Evolutionary conservation across 64 coral and sea anemone genomes (phyloP).

Genomic region (Montipora capricornis): DNA sequence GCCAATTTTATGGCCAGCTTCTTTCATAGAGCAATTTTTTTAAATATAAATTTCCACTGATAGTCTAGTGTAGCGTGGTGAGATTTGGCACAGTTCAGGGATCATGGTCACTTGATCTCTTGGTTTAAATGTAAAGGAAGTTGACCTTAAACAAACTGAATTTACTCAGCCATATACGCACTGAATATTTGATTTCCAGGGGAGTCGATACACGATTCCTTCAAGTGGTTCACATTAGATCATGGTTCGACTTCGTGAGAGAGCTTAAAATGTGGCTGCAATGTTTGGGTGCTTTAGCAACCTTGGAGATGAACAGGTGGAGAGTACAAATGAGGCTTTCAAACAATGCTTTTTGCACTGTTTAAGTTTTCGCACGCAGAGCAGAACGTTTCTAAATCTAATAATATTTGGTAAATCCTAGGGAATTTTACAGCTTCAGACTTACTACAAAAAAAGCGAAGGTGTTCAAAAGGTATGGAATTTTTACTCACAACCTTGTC

Average conservation of each 20-base stretch:
- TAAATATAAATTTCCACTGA: background rate
- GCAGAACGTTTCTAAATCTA: background rate
- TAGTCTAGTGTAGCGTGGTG: background rate
- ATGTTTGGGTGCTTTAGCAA: background rate
- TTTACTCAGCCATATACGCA: background rate
- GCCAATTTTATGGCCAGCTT: background rate
- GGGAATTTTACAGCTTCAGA: background rate
- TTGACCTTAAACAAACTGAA: conserved; percentile 28
- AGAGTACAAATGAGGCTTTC: background rate
- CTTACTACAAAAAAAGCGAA: background rate
- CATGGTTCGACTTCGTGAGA: background rate
- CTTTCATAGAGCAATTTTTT: background rate
- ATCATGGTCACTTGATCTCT: conserved; percentile 33
- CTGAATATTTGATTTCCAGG: conserved; percentile 49
- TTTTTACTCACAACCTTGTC: background rate
- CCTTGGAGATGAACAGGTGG: conserved; percentile 2
- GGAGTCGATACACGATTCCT: conserved; percentile 7
- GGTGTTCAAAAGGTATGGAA: no score
- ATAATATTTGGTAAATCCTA: background rate
- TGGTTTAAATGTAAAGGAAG: conserved; percentile 46
- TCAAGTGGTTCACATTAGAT: background rate
- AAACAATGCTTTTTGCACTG: conserved; percentile 13
- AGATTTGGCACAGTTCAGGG: conserved; percentile 23
- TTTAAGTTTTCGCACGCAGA: conserved; percentile 8
- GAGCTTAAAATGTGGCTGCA: background rate